Evolutionary conservation across 2,113 vertebrate genomes (phyloP), one percentile per base, ranked within the genome.

Genomic region (Callionymus lyra): DNA sequence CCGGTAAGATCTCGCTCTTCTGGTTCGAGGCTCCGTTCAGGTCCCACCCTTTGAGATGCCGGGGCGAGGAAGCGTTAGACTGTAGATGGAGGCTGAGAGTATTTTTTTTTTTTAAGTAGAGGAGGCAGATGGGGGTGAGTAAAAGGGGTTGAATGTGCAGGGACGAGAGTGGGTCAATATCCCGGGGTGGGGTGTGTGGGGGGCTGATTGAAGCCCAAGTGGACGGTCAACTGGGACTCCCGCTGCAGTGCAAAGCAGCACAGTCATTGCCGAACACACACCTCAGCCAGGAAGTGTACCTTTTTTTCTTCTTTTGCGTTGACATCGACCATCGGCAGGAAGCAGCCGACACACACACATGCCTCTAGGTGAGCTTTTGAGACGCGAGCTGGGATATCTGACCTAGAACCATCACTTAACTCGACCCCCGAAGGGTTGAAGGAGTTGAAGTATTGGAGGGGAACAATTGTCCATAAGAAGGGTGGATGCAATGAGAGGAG

Each of bases 1-100:
- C 79, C 65, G 84, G 84, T 86, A 85, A 86, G 85, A 46, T 52
- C 56, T 12, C 11, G 38, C 35, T 13, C 43, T 50, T 31, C 38
- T 40, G 17, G 3, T 19, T 21, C 12, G 21, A 42, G 31, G 21
- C 21, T 27, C 21, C 4, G 4, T 8, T 27, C 21, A 27, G 40
- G 70, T 66, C 64, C 50, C 63, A 68, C 58, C 63, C 63, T 51
- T 8, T 33, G 63, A 42, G 65, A 51, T 27, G 21, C 21, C 8
- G 21, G n/a, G 8, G 8, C 8, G 60, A 61, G 40, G 63, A 34
- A 55, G 44, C 16, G 13, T 49, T 43, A n/a, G 32, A 12, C 21
- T 48, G 51, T 58, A 62, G 43, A 34, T 11, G 39, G 70, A 67
- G 36, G 56, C 47, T n/a, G n/a, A n/a, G n/a, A n/a, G n/a, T n/a